Evolutionary conservation across 2,888 invertebrate species (phyloP).

Genomic region (Harpalus rufipes): DNA sequence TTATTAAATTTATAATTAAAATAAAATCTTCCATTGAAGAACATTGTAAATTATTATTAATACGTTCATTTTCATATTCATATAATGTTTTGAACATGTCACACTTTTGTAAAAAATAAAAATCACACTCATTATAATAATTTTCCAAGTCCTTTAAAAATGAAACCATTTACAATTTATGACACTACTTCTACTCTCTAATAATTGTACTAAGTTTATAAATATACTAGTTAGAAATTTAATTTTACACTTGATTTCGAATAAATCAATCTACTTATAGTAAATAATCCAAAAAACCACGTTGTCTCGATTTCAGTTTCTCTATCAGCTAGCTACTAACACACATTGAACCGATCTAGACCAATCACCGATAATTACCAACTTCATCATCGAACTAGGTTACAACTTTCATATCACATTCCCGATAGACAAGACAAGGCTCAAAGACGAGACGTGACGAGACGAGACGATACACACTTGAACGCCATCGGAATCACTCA

Average conservation of each 20-base stretch:
- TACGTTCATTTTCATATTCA: no score
- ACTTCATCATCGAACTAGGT: slow-evolving; percentile 49
- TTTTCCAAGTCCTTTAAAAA: no score
- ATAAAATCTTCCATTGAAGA: no score
- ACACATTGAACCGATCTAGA: slow-evolving; percentile 34
- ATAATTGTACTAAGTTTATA: not conserved
- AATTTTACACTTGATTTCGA: slow-evolving; percentile 12
- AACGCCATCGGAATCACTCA: not conserved
- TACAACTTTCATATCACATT: slow-evolving; percentile 51
- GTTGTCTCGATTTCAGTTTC: slow-evolving; percentile 21
- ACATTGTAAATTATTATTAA: no score
- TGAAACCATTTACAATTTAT: no score
- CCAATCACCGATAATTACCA: slow-evolving; percentile 42
- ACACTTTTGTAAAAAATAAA: no score
- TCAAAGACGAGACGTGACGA: not conserved
- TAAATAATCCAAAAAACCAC: slow-evolving; percentile 9
- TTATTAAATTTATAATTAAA: no score
- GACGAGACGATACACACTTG: not conserved
- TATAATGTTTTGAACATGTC: no score
- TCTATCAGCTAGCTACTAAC: slow-evolving; percentile 21
- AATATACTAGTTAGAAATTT: not conserved
- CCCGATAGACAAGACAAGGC: slow-evolving; percentile 1
- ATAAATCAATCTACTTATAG: not conserved
- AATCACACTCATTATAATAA: no score
- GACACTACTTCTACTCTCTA: not conserved